These are phyloP conservation scores for Cervus canadensis DNA, from an alignment of 2,113 vertebrate species.

Conservation along the genomic window DNA sequence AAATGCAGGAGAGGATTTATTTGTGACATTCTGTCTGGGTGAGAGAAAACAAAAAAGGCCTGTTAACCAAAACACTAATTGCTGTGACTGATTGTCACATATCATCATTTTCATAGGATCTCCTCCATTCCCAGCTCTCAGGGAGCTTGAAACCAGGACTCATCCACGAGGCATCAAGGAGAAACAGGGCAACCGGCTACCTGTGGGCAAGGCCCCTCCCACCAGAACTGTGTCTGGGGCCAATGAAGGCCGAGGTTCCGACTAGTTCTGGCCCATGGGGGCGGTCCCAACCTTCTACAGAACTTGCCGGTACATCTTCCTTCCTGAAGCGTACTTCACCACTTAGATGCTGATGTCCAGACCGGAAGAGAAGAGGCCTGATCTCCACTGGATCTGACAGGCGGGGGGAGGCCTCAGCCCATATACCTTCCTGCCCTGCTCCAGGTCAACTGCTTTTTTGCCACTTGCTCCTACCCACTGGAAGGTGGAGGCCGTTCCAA, in stretches of 20 bases:
- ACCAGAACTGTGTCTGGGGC: neutral
- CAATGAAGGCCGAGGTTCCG: neutral
- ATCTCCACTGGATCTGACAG: neutral
- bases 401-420: neutral
- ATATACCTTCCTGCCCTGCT: neutral
- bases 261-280: neutral
- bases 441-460: neutral
- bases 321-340: neutral
- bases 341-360: neutral
- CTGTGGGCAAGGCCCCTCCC: conserved; percentile 24
- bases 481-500: neutral
- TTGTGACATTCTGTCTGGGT: conserved; percentile 99
- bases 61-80: conserved; percentile 99
- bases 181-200: conserved; percentile 82
- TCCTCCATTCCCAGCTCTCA: conserved; percentile 91
- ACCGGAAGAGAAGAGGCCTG: neutral
- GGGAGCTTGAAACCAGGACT: conserved; percentile 84
- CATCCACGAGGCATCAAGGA: conserved; percentile 81
- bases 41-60: conserved; percentile 99
- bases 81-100: conserved; percentile 99
- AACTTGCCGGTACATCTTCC: neutral
- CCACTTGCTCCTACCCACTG: neutral
- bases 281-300: neutral
- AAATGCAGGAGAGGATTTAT: conserved; percentile 99
- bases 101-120: conserved; percentile 99